These are phyloP conservation scores for Ophthalmolycus amberensis DNA, from an alignment of 2,113 vertebrate species.

Conservation along the genomic window DNA sequence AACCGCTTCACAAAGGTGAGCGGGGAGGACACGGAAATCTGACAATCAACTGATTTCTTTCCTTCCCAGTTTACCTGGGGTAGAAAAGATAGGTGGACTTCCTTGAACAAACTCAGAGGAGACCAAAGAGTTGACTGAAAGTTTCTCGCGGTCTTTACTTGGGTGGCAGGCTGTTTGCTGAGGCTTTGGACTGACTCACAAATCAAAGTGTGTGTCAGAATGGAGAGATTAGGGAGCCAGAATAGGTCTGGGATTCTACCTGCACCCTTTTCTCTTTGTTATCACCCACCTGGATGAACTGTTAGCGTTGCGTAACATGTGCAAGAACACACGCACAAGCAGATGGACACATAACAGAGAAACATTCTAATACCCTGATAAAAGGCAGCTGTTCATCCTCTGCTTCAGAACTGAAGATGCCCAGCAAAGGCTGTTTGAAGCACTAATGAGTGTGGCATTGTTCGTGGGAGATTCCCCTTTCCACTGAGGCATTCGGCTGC, in stretches of 20 bases:
- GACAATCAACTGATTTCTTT: conserved; percentile 61
- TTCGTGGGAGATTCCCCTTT: conserved; percentile 69
- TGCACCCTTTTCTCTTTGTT: conserved; percentile 73
- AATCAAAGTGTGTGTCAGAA: conserved; percentile 81
- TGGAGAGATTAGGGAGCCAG: conserved; percentile 73
- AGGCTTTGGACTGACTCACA: conserved; percentile 76
- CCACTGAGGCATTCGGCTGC: conserved; percentile 45
- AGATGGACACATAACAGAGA: conserved; percentile 39
- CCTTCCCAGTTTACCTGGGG: conserved; percentile 42
- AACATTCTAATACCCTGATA: conserved; percentile 56
- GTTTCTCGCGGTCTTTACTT: conserved; percentile 52
- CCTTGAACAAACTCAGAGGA: conserved; percentile 63
- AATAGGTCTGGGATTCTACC: conserved; percentile 69
- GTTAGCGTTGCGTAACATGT: conserved; percentile 57
- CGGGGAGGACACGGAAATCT: conserved; percentile 48
- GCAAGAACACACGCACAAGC: conserved; percentile 19
- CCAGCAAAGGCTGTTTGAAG: conserved; percentile 59
- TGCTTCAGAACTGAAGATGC: conserved; percentile 41
- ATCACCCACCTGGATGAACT: conserved; percentile 79
- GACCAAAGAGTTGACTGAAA: conserved; percentile 68
- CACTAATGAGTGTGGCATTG: conserved; percentile 60
- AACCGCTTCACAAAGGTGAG: conserved; percentile 55
- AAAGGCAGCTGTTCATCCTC: conserved; percentile 68
- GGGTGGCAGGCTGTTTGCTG: conserved; percentile 75
- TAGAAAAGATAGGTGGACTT: conserved; percentile 71